These are phyloP conservation scores for Lochmaea capreae DNA, from an alignment of 2,888 invertebrate species.

Conservation along the genomic window DNA sequence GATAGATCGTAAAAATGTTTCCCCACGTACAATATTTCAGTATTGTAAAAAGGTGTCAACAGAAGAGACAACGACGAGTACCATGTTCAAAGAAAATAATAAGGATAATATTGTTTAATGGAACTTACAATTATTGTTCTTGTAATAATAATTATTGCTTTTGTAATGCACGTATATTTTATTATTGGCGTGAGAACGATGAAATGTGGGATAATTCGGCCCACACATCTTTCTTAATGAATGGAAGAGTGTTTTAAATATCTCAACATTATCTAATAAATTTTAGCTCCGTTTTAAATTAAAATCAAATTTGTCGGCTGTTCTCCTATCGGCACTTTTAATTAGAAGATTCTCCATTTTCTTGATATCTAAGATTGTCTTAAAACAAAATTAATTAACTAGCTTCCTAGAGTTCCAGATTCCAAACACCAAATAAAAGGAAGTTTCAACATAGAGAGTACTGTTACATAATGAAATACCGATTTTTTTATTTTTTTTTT, in stretches of 20 bases:
- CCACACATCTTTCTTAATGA: background rate
- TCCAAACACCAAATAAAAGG: background rate
- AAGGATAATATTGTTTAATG: no score
- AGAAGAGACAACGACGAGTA: no score
- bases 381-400: slow-evolving; percentile 16
- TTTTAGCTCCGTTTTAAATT: background rate
- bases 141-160: no score
- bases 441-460: slow-evolving; percentile 6
- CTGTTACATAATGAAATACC: slow-evolving; percentile 1
- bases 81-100: no score
- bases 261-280: background rate
- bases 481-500: background rate
- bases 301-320: slow-evolving; percentile 17
- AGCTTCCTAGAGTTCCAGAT: slow-evolving; percentile 6
- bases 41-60: no score
- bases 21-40: no score
- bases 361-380: slow-evolving; percentile 14
- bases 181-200: no score
- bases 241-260: no score
- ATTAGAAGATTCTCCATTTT: slow-evolving; percentile 22
- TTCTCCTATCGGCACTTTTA: slow-evolving; percentile 14
- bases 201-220: background rate
- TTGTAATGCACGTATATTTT: no score
- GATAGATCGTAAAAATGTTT: no score
- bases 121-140: no score